These are phyloP conservation scores for Dendronephthya gigantea DNA, from an alignment of 64 coral and sea anemone species.

Conservation along the genomic window DNA sequence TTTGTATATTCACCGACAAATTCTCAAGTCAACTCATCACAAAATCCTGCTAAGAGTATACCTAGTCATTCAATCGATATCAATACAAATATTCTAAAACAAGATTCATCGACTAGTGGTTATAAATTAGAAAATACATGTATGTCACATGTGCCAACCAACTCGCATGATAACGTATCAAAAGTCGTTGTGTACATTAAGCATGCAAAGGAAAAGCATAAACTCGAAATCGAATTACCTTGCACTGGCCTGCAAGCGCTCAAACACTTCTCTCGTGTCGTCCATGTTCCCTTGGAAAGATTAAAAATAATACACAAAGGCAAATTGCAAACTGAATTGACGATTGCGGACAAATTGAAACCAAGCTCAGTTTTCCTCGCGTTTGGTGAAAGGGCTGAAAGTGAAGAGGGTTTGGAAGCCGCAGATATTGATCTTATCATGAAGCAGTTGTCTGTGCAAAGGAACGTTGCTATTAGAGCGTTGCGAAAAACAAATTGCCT, in stretches of 20 bases:
- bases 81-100: not conserved
- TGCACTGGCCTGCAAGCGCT: constrained; percentile 19
- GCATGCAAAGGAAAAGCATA: constrained; percentile 63
- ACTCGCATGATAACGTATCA: not conserved
- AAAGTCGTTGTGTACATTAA: constrained; percentile 40
- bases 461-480: constrained; percentile 69
- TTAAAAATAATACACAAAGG: constrained; percentile 81
- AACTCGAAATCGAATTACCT: constrained; percentile 15
- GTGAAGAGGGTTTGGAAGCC: constrained; percentile 69
- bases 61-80: too few relatives aligned
- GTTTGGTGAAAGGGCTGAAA: constrained; percentile 72
- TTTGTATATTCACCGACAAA: not conserved
- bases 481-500: constrained; percentile 57
- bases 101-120: not conserved
- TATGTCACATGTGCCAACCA: not conserved
- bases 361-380: constrained; percentile 65
- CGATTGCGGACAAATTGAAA: constrained; percentile 33
- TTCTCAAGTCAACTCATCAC: not conserved
- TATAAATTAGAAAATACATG: not conserved
- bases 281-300: constrained; percentile 49
- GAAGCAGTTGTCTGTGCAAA: constrained; percentile 74
- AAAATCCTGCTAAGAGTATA: not conserved
- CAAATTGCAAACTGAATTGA: constrained; percentile 49
- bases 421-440: constrained; percentile 63
- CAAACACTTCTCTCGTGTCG: constrained; percentile 49